Base-by-base conservation (phyloP, 2,113 vertebrate genomes). In the Ivindomyrus marchei region DNA sequence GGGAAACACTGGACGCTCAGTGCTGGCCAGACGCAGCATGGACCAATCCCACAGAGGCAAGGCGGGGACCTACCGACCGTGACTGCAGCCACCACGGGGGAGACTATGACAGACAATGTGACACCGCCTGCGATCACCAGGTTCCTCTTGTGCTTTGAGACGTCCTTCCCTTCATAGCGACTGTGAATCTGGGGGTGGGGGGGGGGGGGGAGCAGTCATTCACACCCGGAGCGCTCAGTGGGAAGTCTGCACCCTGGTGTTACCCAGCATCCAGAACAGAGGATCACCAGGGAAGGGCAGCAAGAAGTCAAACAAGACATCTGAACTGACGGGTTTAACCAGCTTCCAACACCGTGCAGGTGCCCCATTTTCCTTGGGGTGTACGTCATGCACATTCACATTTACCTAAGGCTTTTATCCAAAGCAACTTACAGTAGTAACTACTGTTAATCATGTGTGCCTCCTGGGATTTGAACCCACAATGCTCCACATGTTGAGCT, bases 161-260 rank as follows among this genome's bases (percentile, higher is more conserved):
- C 96, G 91, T 99, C 98, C 94, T 99, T 99, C 92, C 98, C 98
- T 95, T 99, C 98, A 0, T 99, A 99, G 85, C 98, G 98, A 94
- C 98, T 99, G 92, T 99, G 98, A 93, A 99, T 99, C 98, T 99
- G 93, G 89, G 3, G 39, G 66, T 10, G 47, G 6, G 46, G 46
- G 6, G 46, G 8, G 47, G 6, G 86, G 1, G 27, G 13, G 9
- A 17, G 74, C 36, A 19, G 74, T 39, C 31, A 42, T 39, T 39
- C 27, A 77, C 70, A 27, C 58, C 58, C 2, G 2, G 0, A 27
- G 24, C 24, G 2, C 58, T 27, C 24, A 62, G 53, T 21, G 53
- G 53, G 53, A 56, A 1, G 24, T 62, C 21, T 62, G 56, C 24
- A n/a, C 56, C 58, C 58, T 62, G 58, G 24, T 17, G 9, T 36